Evolutionary conservation across 2,113 vertebrate genomes (phyloP), one percentile per base, ranked within the genome.

Genomic region (Percopsis transmontana): DNA sequence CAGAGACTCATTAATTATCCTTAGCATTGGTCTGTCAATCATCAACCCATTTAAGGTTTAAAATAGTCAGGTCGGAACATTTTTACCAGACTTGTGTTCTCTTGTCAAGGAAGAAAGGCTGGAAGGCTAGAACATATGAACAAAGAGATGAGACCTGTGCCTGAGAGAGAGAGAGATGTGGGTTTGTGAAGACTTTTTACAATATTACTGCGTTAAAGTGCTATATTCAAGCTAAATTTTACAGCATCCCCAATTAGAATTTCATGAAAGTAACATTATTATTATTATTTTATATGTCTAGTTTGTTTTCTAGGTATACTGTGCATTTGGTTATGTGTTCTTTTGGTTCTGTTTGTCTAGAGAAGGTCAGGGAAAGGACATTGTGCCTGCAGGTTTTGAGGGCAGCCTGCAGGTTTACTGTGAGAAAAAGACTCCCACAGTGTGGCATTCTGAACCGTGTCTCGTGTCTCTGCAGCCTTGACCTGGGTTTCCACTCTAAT

Each of bases 1-100:
- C 68, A 74, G 71, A 87, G 76, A 48, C 64, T 88, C 88, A 83
- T 90, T 90, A 88, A 90, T 90, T 89, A 90, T 79, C 68, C 59
- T 21, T 10, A 41, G 70, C 66, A 38, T 61, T 77, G 50, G 56
- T 61, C 67, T 82, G 82, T 74, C 85, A 64, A 75, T 90, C 88
- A 89, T 72, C 74, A 73, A 85, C 80, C 85, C 68, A 64, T 54
- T 72, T 85, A 59, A 74, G 76, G 81, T 79, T 81, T 76, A 69
- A 76, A 85, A 84, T 86, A 80, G 72, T 66, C 82, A 74, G 73
- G 59, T 77, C 24, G 8, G 6, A 54, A 75, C 57, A 33, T 77
- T 69, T 65, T 62, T 71, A 65, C 75, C 51, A 57, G 20, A 39
- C 63, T 61, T 40, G 62, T 73, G 72, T 79, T 65, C 66, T 24